These are phyloP conservation scores for Pao palembangensis DNA, from an alignment of 2,113 vertebrate species.

Conservation along the genomic window DNA sequence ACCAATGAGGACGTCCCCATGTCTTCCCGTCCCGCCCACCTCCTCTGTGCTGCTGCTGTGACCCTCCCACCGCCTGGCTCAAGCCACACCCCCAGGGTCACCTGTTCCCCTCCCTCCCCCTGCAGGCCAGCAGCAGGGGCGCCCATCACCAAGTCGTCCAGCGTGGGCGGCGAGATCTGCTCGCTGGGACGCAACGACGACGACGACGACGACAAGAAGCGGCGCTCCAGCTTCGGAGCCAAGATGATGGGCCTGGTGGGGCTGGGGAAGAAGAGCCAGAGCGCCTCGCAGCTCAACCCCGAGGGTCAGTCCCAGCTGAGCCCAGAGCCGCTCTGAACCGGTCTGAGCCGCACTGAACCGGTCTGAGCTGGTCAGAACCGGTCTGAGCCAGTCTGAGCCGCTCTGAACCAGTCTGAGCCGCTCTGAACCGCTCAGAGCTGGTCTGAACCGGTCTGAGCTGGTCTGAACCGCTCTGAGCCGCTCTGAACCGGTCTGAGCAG, in stretches of 20 bases:
- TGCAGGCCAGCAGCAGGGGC: slow-evolving; percentile 82
- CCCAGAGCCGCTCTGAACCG: too few relatives aligned
- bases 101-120: not conserved
- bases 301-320: slow-evolving; percentile 50
- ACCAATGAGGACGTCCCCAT: not conserved
- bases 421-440: too few relatives aligned
- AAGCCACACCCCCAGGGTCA: slow-evolving; percentile 46
- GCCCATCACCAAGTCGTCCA: slow-evolving; percentile 87
- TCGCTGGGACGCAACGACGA: slow-evolving; percentile 87
- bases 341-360: too few relatives aligned
- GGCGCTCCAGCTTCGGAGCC: slow-evolving; percentile 91
- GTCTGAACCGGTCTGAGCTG: too few relatives aligned
- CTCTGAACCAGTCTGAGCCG: too few relatives aligned
- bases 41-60: slow-evolving; percentile 1
- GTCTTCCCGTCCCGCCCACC: not conserved
- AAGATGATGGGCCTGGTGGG: slow-evolving; percentile 96
- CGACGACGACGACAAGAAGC: slow-evolving; percentile 85
- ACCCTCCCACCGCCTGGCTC: not conserved
- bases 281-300: slow-evolving; percentile 86
- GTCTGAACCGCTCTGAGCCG: too few relatives aligned
- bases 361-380: too few relatives aligned
- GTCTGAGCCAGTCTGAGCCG: too few relatives aligned
- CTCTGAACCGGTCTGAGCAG: too few relatives aligned
- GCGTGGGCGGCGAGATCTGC: slow-evolving; percentile 90
- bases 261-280: slow-evolving; percentile 91